Evolutionary conservation across 2,113 vertebrate species (phyloP).

Genomic region (Embiotoca jacksoni): DNA sequence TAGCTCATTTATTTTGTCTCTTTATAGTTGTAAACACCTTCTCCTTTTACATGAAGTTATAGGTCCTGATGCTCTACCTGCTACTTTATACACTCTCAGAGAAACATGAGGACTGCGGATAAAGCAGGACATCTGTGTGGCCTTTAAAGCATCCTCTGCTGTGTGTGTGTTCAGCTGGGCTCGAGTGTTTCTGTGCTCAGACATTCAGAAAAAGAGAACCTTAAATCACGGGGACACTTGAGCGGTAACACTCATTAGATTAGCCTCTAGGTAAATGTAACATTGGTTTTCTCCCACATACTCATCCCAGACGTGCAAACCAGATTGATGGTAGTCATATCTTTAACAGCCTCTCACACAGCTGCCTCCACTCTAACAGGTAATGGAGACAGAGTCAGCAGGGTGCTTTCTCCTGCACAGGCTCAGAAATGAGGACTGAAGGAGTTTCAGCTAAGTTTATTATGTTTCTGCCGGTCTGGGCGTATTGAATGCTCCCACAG

Average conservation of each 20-base stretch:
- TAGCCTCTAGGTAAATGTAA: conserved; percentile 55
- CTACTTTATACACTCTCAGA: conserved; percentile 35
- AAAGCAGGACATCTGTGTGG: conserved; percentile 31
- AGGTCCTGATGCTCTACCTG: conserved; percentile 37
- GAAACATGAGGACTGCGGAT: conserved; percentile 46
- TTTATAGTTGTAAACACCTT: conserved; percentile 59
- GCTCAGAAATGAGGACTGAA: conserved; percentile 44
- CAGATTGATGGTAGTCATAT: conserved; percentile 59
- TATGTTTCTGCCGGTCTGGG: conserved; percentile 53
- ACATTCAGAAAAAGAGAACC: conserved; percentile 8
- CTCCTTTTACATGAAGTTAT: conserved; percentile 53
- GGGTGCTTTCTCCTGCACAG: conserved; percentile 47
- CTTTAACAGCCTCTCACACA: conserved; percentile 51
- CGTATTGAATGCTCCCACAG: conserved; percentile 55
- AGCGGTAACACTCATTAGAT: conserved; percentile 27
- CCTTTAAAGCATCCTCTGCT: conserved; percentile 37
- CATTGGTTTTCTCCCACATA: not conserved
- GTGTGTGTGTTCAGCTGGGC: conserved; percentile 40
- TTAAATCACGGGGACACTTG: conserved; percentile 62
- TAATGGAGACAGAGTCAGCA: conserved; percentile 51
- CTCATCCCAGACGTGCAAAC: conserved; percentile 45
- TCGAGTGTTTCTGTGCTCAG: conserved; percentile 19
- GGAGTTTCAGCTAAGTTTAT: conserved; percentile 56
- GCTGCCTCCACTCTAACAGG: conserved; percentile 46
- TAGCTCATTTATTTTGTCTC: conserved; percentile 52